A percentile compares a stretch with the other conserved stretches of the same genome.
Evolutionary conservation across 2,888 invertebrate species (phyloP).

Genomic region (Volucella zonaria): DNA sequence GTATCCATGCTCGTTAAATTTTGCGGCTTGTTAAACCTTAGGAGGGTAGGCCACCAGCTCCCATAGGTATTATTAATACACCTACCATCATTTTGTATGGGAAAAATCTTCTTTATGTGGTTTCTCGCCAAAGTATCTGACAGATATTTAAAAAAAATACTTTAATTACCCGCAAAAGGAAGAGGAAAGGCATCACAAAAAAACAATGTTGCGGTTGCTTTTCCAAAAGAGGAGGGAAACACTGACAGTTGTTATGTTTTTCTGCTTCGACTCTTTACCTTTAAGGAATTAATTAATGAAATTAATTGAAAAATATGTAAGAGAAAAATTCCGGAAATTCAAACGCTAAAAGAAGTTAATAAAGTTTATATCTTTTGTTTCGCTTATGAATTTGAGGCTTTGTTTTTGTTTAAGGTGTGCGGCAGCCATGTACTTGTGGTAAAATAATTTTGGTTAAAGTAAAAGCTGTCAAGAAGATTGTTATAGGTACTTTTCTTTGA

Average conservation of each 20-base stretch:
- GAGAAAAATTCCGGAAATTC: background rate
- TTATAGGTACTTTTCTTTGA: slow-evolving; percentile 8
- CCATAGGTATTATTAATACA: background rate
- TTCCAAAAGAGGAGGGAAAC: background rate
- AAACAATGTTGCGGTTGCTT: background rate
- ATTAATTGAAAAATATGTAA: slow-evolving; percentile 10
- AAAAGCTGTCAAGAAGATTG: background rate
- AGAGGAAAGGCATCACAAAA: background rate
- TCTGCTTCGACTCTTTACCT: background rate
- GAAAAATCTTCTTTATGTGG: background rate
- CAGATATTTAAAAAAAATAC: slow-evolving; percentile 25
- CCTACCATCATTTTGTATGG: background rate
- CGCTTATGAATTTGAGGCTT: background rate
- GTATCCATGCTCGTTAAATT: background rate
- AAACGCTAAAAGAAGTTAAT: slow-evolving; percentile 16
- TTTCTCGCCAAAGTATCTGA: background rate
- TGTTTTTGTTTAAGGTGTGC: background rate
- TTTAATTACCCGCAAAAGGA: slow-evolving; percentile 18
- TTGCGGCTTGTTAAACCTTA: background rate
- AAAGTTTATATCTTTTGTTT: background rate
- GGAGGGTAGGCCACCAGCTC: background rate
- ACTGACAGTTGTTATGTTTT: background rate
- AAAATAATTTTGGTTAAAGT: background rate
- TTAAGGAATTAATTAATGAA: slow-evolving; percentile 21
- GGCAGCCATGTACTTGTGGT: slow-evolving; percentile 2